Evolutionary conservation across 2,888 invertebrate genomes (phyloP), one percentile per base, ranked within the genome.

Genomic region (Andrena chrysosceles): DNA sequence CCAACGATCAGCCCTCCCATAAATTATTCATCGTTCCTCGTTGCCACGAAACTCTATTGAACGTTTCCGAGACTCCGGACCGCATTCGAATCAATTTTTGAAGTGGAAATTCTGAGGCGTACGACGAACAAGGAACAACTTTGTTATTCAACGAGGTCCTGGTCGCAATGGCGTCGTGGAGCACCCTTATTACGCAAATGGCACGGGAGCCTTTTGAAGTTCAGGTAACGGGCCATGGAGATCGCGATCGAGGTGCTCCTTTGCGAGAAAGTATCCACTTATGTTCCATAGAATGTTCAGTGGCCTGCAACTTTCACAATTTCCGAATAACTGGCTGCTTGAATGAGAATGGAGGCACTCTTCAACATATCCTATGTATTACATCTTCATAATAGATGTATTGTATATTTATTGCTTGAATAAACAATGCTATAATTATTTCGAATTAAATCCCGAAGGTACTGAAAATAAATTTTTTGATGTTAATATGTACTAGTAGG

Each of bases 11-110:
- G 20, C 54, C 20, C 54, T 20, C n/a, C 6, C 7, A 62, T 62
- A 20, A 67, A 33, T 68, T 33, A 33, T 68, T 69, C 56, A 63
- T 63, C 35, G 31, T 35, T n/a, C 26, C 29, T 31, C 6, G 35
- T 26, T 56, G 54, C 54, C 0, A 26, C 56, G 10, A 23, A 56
- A 13, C 23, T 26, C 23, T 2, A 26, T 26, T 10, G 23, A 23
- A 3, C 56, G 23, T 23, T 26, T 26, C 23, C 56, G 26, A 8
- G 23, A 4, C 56, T 4, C 16, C 20, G 26, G 20, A 3, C 5
- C 29, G 29, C 66, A 13, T 60, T 48, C 7, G n/a, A 70, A 48
- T 33, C 62, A 13, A 71, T 49, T 23, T 35, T 23, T 23, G 13
- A 29, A 10, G 35, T 42, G 2, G 33, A 71, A 71, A 71, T 33